Base-by-base conservation (phyloP, 1,140 invertebrate genomes). In the Bombus pyrosoma region DNA sequence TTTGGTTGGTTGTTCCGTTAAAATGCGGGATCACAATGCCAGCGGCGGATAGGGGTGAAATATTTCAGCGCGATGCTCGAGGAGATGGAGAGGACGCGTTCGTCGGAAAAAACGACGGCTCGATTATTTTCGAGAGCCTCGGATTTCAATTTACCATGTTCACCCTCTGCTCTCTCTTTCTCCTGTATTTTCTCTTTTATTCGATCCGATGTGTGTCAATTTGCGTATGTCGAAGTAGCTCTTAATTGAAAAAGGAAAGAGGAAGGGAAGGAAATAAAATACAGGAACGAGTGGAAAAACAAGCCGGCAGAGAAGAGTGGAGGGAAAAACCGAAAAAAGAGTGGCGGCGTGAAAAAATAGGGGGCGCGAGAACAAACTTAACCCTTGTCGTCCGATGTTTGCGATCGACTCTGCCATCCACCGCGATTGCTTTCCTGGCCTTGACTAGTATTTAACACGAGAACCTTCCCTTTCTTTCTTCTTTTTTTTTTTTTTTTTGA, bases 91-190 rank as follows among this genome's bases (percentile, higher is more conserved):
- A 64, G 81, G 81, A 82, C 81, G 71, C 59, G 72, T 75, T 75
- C 72, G 71, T 75, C 34, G 71, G 71, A 37, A 66, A 75, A 75
- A 82, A 82, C 57, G 57, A 64, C 57, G 81, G 72, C 57, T 75
- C 81, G 81, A 82, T 75, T 82, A 82, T 82, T 75, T 64, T 75
- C 81, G 81, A 82, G 71, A 75, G 72, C n/a, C 72, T 75, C 41
- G 39, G 41, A 75, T 82, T 75, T 71, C 71, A 66, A 82, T 82
- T 82, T 80, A 71, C 68, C 66, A 66, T 47, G 64, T 69, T 78
- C 59, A 18, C 64, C 13, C 34, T 28, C 57, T 32, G 47, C 10
- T 28, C 69, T 41, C 22, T 4, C 22, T 28, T 28, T n/a, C 8
- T 6, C 37, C 13, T 28, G 12, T 12, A 4, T 13, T 41, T 6